phyloP scores from a whole-genome alignment of 2,888 invertebrate species.

The Sinopyrophorus schimmeli region DNA sequence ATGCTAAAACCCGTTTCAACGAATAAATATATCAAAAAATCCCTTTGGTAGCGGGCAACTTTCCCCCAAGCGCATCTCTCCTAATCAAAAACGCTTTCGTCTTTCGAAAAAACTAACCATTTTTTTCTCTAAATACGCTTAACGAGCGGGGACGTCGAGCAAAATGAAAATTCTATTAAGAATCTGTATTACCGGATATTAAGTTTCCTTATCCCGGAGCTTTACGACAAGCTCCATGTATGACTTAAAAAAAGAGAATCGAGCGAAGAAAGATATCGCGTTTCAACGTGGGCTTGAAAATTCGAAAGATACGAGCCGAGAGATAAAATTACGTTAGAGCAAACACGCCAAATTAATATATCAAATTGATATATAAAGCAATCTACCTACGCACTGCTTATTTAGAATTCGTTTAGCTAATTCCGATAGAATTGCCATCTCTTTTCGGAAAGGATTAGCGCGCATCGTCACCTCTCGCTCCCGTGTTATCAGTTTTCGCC shows the following conservation, averaged over 20 bases:
- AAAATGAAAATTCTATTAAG: slow-evolving; percentile 3
- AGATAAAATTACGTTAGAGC: slow-evolving; percentile 24
- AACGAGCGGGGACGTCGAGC: too few relatives aligned
- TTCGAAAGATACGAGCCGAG: slow-evolving; percentile 22
- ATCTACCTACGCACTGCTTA: slow-evolving; percentile 34
- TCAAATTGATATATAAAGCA: slow-evolving; percentile 23
- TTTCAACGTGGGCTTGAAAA: too few relatives aligned
- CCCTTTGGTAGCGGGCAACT: too few relatives aligned
- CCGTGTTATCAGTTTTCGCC: slow-evolving; percentile 36
- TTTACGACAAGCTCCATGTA: too few relatives aligned
- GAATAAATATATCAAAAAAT: too few relatives aligned
- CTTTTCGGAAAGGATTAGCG: slow-evolving; percentile 12
- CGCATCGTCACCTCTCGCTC: slow-evolving; percentile 27
- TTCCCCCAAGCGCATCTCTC: too few relatives aligned
- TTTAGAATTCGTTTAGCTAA: slow-evolving; percentile 36
- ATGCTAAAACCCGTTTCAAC: too few relatives aligned
- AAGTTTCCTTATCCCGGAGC: neutral
- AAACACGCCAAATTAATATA: slow-evolving; percentile 27
- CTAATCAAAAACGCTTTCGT: too few relatives aligned
- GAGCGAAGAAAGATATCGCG: too few relatives aligned
- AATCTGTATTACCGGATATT: neutral
- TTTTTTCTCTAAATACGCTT: too few relatives aligned
- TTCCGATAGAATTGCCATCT: slow-evolving; percentile 28
- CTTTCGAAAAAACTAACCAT: too few relatives aligned
- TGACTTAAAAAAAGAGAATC: too few relatives aligned